Base-by-base conservation (phyloP, 2,888 invertebrate genomes). In the Abrostola triplasia region DNA sequence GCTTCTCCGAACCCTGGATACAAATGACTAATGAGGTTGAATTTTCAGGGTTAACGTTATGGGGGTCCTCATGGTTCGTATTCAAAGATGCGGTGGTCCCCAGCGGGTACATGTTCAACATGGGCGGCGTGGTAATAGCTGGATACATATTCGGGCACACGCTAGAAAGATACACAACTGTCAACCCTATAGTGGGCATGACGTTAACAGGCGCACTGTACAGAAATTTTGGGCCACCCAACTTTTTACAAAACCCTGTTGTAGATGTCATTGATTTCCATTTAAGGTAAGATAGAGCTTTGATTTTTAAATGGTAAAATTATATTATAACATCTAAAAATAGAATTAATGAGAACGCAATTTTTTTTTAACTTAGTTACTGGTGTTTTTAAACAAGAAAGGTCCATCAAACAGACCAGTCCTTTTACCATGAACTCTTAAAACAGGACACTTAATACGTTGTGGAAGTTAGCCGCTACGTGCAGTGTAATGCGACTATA, bases 131-230 rank as follows among this genome's bases (percentile, higher is more conserved):
- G 38, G 88, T 92, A 8, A 64, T 88, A 36, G 84, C 84, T 0
- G 94, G 94, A 11, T 94, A 94, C 64, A 74, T 89, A 10, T 85
- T 88, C 59, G 94, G 94, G 0, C 94, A 94, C 66, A 90, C 90
- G 1, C 70, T 94, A 53, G 93, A 93, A 76, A 84, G 93, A 76
- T 92, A 87, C 69, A 93, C 94, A 44, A 90, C 91, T 41, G 78
- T 94, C 58, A 89, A 88, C 70, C 87, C 93, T 12, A 87, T 93
- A 7, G 91, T 94, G 10, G 94, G 93, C 8, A 94, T 94, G 94
- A 92, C 93, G 36, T 76, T 94, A 52, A 84, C 88, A 41, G 94
- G 94, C 59, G 92, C 88, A 11, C 74, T 93, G 36, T 92, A 86
- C 70, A 91, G 92, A 84, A 87, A 89, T 71, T 85, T 92, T 40